Evolutionary conservation across 2,888 invertebrate species (phyloP).

Genomic region (Hanleya hanleyi): DNA sequence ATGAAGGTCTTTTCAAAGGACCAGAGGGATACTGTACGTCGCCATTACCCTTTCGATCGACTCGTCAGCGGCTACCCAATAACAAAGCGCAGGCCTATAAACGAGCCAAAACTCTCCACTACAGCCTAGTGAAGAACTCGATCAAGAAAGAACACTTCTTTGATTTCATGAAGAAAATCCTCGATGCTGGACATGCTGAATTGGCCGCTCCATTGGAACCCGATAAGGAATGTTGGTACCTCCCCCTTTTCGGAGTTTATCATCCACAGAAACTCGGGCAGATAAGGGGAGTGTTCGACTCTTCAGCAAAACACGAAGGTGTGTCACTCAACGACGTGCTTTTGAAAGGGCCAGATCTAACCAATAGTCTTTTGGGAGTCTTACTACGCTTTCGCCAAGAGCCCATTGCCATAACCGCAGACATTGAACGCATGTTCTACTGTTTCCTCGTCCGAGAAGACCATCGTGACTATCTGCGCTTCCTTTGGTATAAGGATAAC

Average conservation of each 20-base stretch:
- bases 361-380: too few species aligned
- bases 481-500: too few species aligned
- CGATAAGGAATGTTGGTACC: conserved; percentile 19
- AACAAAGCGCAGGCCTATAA: conserved; percentile 5
- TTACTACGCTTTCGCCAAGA: too few species aligned
- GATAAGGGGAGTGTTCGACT: too few species aligned
- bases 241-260: conserved; percentile 22
- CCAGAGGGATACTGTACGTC: conserved; percentile 29
- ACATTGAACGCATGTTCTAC: too few species aligned
- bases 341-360: too few species aligned
- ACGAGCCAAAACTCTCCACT: conserved; percentile 1
- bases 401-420: too few species aligned
- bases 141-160: conserved; percentile 14
- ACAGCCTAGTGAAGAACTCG: not conserved
- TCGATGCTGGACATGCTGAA: conserved; percentile 15
- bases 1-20: conserved; percentile 18
- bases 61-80: conserved; percentile 5
- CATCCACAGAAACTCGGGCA: too few species aligned
- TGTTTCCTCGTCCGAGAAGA: too few species aligned
- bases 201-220: conserved; percentile 5
- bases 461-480: too few species aligned
- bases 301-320: too few species aligned
- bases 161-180: conserved; percentile 14
- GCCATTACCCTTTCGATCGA: conserved; percentile 27
- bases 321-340: too few species aligned